These are phyloP conservation scores for Siniperca scherzeri DNA, from an alignment of 2,797 vertebrate genomes.

Conservation along the genomic window DNA sequence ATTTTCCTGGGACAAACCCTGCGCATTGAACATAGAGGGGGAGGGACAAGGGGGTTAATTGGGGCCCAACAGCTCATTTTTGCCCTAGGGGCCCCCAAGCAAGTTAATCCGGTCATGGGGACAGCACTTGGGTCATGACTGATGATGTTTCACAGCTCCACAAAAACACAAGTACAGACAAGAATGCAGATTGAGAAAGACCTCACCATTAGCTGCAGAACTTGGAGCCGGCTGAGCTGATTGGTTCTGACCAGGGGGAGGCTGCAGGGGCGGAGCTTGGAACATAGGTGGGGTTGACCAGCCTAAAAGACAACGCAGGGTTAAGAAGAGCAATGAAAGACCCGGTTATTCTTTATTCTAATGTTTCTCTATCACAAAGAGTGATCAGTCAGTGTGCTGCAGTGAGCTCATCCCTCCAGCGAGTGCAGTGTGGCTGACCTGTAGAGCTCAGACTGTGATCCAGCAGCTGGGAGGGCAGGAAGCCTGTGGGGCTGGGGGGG, in stretches of 20 bases:
- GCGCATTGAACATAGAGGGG: too few species aligned
- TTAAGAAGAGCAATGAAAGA: neutral
- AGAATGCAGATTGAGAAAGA: neutral
- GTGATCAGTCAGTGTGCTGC: neutral
- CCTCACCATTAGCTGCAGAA: constrained; percentile 77
- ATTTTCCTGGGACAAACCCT: too few species aligned
- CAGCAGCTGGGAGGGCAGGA: constrained; percentile 91
- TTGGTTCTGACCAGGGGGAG: constrained; percentile 73
- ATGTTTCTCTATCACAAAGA: neutral
- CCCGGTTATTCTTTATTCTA: too few species aligned
- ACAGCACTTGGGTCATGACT: neutral
- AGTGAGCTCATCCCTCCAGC: constrained; percentile 21
- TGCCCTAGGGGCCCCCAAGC: neutral
- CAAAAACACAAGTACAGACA: neutral
- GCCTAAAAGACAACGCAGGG: constrained; percentile 67
- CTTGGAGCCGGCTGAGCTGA: constrained; percentile 75
- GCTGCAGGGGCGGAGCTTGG: constrained; percentile 82
- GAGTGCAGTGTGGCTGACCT: constrained; percentile 71
- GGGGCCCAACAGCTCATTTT: neutral
- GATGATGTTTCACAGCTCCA: neutral
- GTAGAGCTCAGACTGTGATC: constrained; percentile 88
- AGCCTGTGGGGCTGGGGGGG: constrained; percentile 80
- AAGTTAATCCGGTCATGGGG: neutral
- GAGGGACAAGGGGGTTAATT: neutral
- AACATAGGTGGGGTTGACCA: constrained; percentile 89